Evolutionary conservation across 2,888 invertebrate genomes (phyloP).

Genomic region (Himalopsyche japonica): DNA sequence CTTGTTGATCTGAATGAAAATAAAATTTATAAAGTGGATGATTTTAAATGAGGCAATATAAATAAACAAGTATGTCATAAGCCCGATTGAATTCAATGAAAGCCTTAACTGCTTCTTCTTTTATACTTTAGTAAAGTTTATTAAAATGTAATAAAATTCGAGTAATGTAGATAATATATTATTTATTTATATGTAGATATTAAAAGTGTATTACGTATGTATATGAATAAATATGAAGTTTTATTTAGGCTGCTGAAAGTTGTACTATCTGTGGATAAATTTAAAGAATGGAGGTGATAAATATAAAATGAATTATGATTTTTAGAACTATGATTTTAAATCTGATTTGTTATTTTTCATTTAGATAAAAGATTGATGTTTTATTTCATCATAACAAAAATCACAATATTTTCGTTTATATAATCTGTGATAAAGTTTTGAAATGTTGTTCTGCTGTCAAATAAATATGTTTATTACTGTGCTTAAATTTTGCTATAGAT

Average conservation of each 20-base stretch:
- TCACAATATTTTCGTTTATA: not conserved
- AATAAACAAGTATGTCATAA: too few species aligned
- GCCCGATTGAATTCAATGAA: too few species aligned
- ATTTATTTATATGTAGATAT: not conserved
- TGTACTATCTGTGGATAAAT: conserved; percentile 18
- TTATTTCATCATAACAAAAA: not conserved
- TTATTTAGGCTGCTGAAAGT: conserved; percentile 16
- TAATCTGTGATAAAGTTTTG: too few species aligned
- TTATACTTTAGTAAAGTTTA: not conserved
- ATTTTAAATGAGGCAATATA: too few species aligned
- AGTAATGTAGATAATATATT: not conserved
- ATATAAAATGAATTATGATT: too few species aligned
- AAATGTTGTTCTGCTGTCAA: too few species aligned
- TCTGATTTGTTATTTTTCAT: too few species aligned
- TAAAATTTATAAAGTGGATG: too few species aligned
- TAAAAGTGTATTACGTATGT: not conserved
- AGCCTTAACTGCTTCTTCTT: too few species aligned
- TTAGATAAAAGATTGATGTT: not conserved
- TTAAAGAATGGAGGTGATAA: not conserved
- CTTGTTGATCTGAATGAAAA: too few species aligned
- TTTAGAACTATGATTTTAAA: too few species aligned
- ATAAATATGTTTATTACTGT: not conserved
- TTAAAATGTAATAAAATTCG: not conserved
- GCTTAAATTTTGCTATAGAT: not conserved
- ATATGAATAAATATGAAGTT: not conserved